phyloP scores from a whole-genome alignment of 1,140 invertebrate species.

The Philopotamus ludificatus region DNA sequence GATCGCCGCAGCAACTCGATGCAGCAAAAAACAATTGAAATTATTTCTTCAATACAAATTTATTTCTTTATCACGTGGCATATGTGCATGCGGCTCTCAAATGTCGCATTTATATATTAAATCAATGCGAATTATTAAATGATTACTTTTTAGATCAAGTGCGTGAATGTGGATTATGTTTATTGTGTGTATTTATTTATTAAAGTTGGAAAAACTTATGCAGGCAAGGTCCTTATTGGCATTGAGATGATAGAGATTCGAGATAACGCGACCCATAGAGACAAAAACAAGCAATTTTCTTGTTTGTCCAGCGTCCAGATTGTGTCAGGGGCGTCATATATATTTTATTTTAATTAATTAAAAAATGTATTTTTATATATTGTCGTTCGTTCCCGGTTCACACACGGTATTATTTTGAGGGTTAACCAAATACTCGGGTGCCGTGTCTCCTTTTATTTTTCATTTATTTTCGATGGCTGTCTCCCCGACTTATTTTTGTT shows the following conservation, averaged over 20 bases:
- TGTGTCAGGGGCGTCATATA: conserved; percentile 6
- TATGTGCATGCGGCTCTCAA: too few species aligned
- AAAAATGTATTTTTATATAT: too few species aligned
- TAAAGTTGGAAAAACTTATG: too few species aligned
- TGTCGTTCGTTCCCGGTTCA: background rate
- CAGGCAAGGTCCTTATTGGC: too few species aligned
- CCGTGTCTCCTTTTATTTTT: conserved; percentile 24
- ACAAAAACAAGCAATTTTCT: background rate
- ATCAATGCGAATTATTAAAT: too few species aligned
- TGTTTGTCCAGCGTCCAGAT: background rate
- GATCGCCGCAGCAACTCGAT: conserved; percentile 8
- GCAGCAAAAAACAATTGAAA: conserved; percentile 35
- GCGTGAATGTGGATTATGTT: too few species aligned
- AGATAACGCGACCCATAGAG: conserved; percentile 13
- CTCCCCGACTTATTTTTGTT: background rate
- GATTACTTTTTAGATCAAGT: too few species aligned
- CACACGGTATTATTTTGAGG: conserved; percentile 7
- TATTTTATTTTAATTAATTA: conserved; percentile 6
- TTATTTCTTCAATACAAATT: conserved; percentile 36
- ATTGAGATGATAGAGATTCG: too few species aligned
- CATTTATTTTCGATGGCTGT: conserved; percentile 11
- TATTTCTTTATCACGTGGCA: conserved; percentile 33
- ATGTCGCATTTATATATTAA: too few species aligned
- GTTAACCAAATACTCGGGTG: conserved; percentile 8
- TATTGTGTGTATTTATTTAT: too few species aligned